Conservation (phyloP, 2,113 vertebrate genomes). For the Pseudopodoces humilis region DNA sequence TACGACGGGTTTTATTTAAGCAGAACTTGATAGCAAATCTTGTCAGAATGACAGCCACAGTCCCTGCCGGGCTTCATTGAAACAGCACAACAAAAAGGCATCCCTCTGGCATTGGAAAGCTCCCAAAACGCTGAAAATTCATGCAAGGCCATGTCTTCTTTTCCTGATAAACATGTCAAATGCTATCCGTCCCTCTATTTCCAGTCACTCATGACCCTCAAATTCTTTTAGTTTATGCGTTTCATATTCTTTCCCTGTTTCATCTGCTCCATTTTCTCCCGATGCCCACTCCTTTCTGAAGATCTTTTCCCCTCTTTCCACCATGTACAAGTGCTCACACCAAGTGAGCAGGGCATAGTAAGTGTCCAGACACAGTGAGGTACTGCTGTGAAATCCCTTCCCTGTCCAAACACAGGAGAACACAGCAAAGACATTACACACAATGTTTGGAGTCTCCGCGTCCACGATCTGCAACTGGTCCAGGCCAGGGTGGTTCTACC, state of each 20-base stretch:
- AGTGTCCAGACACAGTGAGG: background rate
- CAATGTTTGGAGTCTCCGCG: background rate
- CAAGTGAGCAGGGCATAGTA: background rate
- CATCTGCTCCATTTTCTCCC: background rate
- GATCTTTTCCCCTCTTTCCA: background rate
- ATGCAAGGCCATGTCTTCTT: background rate
- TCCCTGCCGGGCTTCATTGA: background rate
- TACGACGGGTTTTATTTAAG: background rate
- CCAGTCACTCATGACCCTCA: background rate
- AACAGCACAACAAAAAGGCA: background rate
- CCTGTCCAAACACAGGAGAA: background rate
- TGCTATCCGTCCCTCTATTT: background rate
- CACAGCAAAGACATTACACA: background rate
- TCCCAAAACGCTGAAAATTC: background rate
- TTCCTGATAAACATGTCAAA: background rate
- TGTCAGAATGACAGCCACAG: background rate
- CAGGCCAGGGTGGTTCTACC: background rate
- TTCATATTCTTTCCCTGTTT: background rate
- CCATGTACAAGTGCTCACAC: accelerated
- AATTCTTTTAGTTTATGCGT: background rate
- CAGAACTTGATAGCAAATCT: background rate
- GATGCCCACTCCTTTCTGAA: background rate
- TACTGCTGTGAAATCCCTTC: background rate
- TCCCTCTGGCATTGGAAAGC: background rate
- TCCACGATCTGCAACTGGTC: background rate